Base-by-base conservation (phyloP, 2,797 vertebrate genomes). In the Clarias pachynema region DNA sequence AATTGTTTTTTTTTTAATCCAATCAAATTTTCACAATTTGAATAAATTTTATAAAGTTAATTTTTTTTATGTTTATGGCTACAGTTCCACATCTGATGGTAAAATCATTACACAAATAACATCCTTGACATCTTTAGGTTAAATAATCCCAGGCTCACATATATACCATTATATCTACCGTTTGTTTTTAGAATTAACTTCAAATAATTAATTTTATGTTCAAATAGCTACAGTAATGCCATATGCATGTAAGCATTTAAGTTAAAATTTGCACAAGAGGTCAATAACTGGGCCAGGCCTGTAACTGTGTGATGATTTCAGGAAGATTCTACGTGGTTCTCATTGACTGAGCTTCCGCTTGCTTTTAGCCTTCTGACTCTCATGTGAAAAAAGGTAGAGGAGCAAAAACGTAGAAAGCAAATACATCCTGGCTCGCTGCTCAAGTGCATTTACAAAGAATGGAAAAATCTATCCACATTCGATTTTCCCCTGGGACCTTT, bases 391-490 rank as follows among this genome's bases (percentile, higher is more conserved):
- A 80, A 31, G 12, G 15, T 26, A 18, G 40, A 18, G 2, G 5
- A 63, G 34, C 22, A 16, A 40, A 79, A 79, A 79, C 9, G 24
- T 26, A 34, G 59, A 18, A 62, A 4, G 26, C 73, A 18, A 31
- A 22, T 5, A 0, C 18, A 10, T 31, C 26, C 4, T 57, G 53
- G 14, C 4, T 57, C 26, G 24, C 12, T 15, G 53, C 62, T 79
- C 77, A 7, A 18, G 31, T 44, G 24, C 20, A 44, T 79, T 79
- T 44, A 79, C 0, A 26, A 26, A 2, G 26, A 44, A 66, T 8
- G n/a, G 59, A 62, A 81, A 72, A 81, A 66, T 80, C 78, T 20
- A 49, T 20, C 14, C 44, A 20, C 29, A 81, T 81, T 81, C 16
- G 2, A 81, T 81, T 53, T 62, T 4, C 18, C 62, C 16, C 62